Evolutionary conservation across 2,888 invertebrate species (phyloP).

Genomic region (Physocephala rufipes): DNA sequence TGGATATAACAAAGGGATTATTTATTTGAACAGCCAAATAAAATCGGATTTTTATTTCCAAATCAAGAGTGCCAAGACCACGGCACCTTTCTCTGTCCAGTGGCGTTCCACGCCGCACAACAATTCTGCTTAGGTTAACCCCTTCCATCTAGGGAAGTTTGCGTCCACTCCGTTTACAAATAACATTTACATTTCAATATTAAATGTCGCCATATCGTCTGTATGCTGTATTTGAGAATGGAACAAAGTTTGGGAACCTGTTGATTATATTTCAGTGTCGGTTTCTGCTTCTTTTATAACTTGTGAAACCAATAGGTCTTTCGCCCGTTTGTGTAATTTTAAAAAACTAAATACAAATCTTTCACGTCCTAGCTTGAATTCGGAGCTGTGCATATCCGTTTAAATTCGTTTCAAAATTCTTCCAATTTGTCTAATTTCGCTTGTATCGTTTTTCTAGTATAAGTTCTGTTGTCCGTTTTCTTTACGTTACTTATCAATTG

Average conservation of each 20-base stretch:
- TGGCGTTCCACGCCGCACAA: background rate
- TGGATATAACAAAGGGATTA: background rate
- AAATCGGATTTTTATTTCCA: too few species aligned
- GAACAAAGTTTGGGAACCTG: background rate
- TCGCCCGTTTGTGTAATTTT: background rate
- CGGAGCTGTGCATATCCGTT: too few species aligned
- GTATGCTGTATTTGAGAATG: background rate
- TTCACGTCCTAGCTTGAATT: too few species aligned
- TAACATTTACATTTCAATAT: too few species aligned
- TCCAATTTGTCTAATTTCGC: too few species aligned
- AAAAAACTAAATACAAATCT: background rate
- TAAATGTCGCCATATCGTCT: background rate
- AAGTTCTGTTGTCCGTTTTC: too few species aligned
- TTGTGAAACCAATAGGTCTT: background rate
- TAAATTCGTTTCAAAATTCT: too few species aligned
- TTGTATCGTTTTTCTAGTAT: too few species aligned
- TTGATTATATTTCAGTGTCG: background rate
- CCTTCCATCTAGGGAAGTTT: background rate
- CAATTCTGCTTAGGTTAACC: background rate
- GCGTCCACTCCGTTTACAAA: too few species aligned
- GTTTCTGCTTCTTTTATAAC: background rate
- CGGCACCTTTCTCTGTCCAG: background rate
- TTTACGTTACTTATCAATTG: too few species aligned
- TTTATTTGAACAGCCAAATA: too few species aligned
- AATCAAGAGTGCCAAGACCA: background rate